Conservation (phyloP, 2,797 vertebrate species). For the Sebastes oblongus region DNA sequence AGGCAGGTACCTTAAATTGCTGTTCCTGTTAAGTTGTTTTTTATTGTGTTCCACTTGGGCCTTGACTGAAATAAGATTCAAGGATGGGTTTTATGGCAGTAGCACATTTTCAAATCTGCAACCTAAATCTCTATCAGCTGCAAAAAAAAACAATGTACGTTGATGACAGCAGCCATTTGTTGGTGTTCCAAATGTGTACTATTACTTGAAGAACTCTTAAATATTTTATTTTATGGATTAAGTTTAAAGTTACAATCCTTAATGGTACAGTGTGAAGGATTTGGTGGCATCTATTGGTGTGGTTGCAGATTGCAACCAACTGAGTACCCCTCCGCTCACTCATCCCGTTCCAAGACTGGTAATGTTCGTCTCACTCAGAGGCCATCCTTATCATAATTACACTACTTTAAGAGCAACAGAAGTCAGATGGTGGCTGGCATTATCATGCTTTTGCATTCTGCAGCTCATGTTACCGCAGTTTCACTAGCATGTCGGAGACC, state of each 20-base stretch:
- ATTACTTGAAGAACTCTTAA: background rate
- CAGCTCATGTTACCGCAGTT: no score
- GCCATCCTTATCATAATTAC: no score
- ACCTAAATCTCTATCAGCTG: background rate
- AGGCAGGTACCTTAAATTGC: background rate
- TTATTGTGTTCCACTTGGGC: background rate
- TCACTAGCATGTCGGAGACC: no score
- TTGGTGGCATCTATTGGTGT: no score
- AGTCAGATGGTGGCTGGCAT: no score
- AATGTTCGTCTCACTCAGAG: no score
- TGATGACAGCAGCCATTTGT: background rate
- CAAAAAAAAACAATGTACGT: background rate
- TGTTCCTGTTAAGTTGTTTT: slow-evolving; percentile 8
- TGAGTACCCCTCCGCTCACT: no score
- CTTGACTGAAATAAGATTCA: background rate
- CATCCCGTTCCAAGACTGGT: no score
- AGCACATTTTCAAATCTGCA: background rate
- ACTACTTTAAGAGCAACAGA: no score
- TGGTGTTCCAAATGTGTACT: background rate
- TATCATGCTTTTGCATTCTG: no score
- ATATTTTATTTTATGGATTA: background rate
- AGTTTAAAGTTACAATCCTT: background rate
- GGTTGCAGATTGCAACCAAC: no score
- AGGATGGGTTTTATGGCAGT: background rate
- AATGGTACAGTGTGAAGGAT: no score